A percentile compares a stretch with the other conserved stretches of the same genome.
These are phyloP conservation scores for Coleophora deauratella DNA, from an alignment of 2,888 invertebrate genomes.

Conservation along the genomic window DNA sequence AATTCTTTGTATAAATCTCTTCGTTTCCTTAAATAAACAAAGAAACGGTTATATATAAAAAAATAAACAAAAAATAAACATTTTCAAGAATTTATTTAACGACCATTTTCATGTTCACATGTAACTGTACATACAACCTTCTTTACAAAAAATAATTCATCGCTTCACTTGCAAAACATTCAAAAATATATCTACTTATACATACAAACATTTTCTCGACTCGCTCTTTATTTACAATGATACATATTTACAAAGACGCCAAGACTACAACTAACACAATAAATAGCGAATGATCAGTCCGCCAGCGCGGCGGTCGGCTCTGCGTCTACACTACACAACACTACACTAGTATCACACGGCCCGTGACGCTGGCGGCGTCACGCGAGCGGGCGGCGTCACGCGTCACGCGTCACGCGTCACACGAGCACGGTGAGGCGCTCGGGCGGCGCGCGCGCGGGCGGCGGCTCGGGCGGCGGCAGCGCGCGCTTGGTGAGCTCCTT, in stretches of 20 bases:
- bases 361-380: constrained; percentile 1
- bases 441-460: constrained; percentile 41
- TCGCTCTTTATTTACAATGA: constrained; percentile 63
- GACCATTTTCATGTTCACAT: constrained; percentile 32
- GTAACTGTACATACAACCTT: constrained; percentile 40
- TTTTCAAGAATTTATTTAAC: constrained; percentile 46
- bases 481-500: constrained; percentile 87
- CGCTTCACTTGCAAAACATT: constrained; percentile 26
- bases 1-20: too few relatives aligned
- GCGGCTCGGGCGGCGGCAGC: constrained; percentile 56
- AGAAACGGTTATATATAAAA: not conserved
- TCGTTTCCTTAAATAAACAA: too few relatives aligned
- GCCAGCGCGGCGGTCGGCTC: constrained; percentile 14
- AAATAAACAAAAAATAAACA: constrained; percentile 18
- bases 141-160: constrained; percentile 45
- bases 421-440: constrained; percentile 66
- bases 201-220: constrained; percentile 39
- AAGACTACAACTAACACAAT: constrained; percentile 39
- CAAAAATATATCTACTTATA: constrained; percentile 25
- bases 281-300: constrained; percentile 34
- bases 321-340: constrained; percentile 7
- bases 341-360: constrained; percentile 38
- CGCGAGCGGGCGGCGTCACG: not conserved
- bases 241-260: constrained; percentile 53
- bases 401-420: constrained; percentile 21